phyloP scores from a whole-genome alignment of 2,888 invertebrate species.

The Acrobeloides nanus region DNA sequence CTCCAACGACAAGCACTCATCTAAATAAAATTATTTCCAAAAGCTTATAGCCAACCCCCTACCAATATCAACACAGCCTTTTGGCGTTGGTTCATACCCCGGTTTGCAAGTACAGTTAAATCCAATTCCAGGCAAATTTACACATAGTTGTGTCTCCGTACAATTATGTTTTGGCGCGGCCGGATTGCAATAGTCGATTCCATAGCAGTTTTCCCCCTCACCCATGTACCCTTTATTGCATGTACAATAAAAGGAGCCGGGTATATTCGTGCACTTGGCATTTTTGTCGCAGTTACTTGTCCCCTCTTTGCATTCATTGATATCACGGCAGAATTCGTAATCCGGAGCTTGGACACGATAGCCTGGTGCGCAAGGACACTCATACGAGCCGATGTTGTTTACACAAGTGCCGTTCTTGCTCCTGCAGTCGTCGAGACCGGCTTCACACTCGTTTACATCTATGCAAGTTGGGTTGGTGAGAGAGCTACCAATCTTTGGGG shows the following conservation, averaged over 20 bases:
- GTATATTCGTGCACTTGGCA: neutral
- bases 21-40: too few relatives aligned
- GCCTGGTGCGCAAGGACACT: constrained; percentile 8
- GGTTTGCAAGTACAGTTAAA: neutral
- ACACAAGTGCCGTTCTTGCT: constrained; percentile 9
- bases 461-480: constrained; percentile 12
- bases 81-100: constrained; percentile 2
- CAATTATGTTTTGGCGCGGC: constrained; percentile 12
- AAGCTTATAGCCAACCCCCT: neutral
- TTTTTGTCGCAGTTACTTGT: constrained; percentile 4
- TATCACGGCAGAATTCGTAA: constrained; percentile 9
- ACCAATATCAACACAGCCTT: constrained; percentile 7
- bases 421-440: constrained; percentile 5
- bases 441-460: constrained; percentile 12
- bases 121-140: constrained; percentile 3
- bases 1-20: constrained; percentile 1
- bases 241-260: neutral
- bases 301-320: constrained; percentile 7
- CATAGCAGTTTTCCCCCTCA: constrained; percentile 2
- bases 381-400: constrained; percentile 9
- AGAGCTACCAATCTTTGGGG: constrained; percentile 11
- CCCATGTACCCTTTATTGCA: constrained; percentile 1
- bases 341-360: constrained; percentile 13
- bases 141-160: constrained; percentile 9
- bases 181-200: constrained; percentile 3